phyloP scores from a whole-genome alignment of 2,113 vertebrate species.

The Urocolius indicus region DNA sequence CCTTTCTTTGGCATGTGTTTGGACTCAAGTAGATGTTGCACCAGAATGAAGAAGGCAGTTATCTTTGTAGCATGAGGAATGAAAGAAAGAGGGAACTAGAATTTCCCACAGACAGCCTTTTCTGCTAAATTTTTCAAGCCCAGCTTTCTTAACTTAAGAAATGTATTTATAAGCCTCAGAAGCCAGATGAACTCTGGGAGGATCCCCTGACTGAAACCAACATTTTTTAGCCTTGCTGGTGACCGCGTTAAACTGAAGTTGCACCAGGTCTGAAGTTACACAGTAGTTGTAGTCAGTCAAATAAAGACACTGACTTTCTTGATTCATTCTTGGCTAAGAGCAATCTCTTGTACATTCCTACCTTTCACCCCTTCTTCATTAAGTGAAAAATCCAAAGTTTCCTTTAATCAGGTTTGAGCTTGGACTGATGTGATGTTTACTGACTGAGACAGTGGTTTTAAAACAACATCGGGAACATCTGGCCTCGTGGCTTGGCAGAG shows the following conservation, averaged over 20 bases:
- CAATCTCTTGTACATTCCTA: constrained; percentile 15
- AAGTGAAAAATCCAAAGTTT: constrained; percentile 61
- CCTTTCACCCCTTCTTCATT: constrained; percentile 47
- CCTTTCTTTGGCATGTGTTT: neutral
- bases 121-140: neutral
- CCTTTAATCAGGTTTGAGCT: constrained; percentile 47
- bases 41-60: neutral
- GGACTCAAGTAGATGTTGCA: accelerated
- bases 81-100: neutral
- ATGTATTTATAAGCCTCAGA: neutral
- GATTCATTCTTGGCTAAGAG: constrained; percentile 14
- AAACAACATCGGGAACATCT: constrained; percentile 48
- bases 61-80: neutral
- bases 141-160: neutral
- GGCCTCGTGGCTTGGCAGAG: constrained; percentile 31
- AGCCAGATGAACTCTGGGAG: neutral
- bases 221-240: neutral
- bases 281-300: constrained; percentile 35
- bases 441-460: constrained; percentile 36
- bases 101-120: neutral
- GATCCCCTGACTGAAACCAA: neutral
- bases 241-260: neutral
- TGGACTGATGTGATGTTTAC: constrained; percentile 59
- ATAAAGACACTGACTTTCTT: constrained; percentile 42
- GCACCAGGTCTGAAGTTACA: neutral